Conservation (phyloP, 35 echinoderm and acorn worm species). For the Acanthaster planci region DNA sequence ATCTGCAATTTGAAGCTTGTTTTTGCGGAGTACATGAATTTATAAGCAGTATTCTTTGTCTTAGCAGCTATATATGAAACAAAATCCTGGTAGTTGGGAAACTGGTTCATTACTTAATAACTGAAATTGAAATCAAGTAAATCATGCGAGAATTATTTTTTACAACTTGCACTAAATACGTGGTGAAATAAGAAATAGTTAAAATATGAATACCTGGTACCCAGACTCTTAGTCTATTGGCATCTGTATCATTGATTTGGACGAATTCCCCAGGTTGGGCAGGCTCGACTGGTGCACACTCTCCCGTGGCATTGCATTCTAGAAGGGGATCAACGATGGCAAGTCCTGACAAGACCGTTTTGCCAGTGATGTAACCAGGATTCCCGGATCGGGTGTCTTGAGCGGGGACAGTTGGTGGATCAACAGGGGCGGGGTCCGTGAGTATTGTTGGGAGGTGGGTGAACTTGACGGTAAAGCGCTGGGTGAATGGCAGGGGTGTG, state of each 20-base stretch:
- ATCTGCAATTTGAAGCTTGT: too few species aligned
- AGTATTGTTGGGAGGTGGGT: conserved; percentile 43
- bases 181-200: too few species aligned
- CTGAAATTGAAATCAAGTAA: too few species aligned
- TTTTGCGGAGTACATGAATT: too few species aligned
- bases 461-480: conserved; percentile 65
- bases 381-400: conserved; percentile 64
- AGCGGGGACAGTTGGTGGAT: neutral
- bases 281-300: neutral
- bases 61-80: too few species aligned
- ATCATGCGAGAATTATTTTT: too few species aligned
- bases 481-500: conserved; percentile 38
- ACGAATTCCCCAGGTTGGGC: conserved; percentile 37
- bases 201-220: conserved; percentile 36
- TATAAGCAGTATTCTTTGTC: too few species aligned
- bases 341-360: conserved; percentile 58
- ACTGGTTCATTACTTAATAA: too few species aligned
- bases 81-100: too few species aligned
- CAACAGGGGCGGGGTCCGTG: conserved; percentile 8
- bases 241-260: conserved; percentile 42
- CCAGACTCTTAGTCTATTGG: conserved; percentile 52
- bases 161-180: too few species aligned
- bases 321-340: conserved; percentile 43
- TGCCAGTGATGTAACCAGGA: conserved; percentile 84
- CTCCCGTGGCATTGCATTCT: conserved; percentile 28